Conservation (phyloP, 2,113 vertebrate species). For the Glaucidium brasilianum region DNA sequence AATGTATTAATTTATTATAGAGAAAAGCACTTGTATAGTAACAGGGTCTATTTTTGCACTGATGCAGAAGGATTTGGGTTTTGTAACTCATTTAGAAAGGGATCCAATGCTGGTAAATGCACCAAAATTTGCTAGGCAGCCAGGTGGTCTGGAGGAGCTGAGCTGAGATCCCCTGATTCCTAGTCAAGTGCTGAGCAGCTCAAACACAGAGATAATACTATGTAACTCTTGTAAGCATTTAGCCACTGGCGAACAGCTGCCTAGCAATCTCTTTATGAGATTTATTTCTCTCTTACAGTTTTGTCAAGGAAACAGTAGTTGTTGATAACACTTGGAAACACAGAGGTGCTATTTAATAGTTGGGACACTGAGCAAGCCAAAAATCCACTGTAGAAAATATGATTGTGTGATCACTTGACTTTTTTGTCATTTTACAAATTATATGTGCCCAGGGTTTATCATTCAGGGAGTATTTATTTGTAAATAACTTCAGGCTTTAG, state of each 20-base stretch:
- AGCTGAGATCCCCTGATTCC: neutral
- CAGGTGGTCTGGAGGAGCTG: slow-evolving; percentile 33
- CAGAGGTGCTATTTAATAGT: slow-evolving; percentile 12
- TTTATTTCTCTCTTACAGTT: slow-evolving; percentile 39
- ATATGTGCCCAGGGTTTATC: neutral
- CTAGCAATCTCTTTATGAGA: slow-evolving; percentile 47
- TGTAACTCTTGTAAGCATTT: slow-evolving; percentile 41
- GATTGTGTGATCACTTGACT: neutral
- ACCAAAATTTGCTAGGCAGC: neutral
- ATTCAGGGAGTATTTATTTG: neutral
- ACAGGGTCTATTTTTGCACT: neutral
- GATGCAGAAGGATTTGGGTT: neutral
- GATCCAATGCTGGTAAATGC: neutral
- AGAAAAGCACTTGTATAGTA: neutral
- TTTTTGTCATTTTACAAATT: neutral
- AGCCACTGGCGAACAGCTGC: slow-evolving; percentile 49
- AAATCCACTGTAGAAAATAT: neutral
- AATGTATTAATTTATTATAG: neutral
- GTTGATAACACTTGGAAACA: slow-evolving; percentile 24
- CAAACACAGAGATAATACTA: neutral
- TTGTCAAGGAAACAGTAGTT: slow-evolving; percentile 32
- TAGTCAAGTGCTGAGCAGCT: slow-evolving; percentile 34
- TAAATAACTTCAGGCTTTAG: neutral
- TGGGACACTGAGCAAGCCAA: neutral
- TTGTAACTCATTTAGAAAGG: neutral